A percentile compares a stretch with the other conserved stretches of the same genome.
Conservation (phyloP, 1,140 invertebrate species). For the Marisa cornuarietis region DNA sequence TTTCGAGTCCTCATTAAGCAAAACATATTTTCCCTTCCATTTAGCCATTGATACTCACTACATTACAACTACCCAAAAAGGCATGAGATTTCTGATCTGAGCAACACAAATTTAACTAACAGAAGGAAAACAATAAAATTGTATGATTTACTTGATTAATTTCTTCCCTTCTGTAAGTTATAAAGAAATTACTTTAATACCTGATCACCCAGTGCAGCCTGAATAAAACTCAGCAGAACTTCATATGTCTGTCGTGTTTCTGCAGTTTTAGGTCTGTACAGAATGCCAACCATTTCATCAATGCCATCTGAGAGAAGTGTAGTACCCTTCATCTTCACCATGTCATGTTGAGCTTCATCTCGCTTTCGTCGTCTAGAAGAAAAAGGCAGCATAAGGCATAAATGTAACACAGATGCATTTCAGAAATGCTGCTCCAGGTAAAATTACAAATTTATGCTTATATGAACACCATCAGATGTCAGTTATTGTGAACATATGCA, state of each 20-base stretch:
- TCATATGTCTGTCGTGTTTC: conserved; percentile 98
- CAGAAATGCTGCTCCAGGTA: not conserved
- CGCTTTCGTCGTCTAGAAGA: conserved; percentile 65
- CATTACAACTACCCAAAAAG: not conserved
- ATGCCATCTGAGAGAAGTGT: conserved; percentile 87
- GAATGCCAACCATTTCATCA: conserved; percentile 91
- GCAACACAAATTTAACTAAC: no score
- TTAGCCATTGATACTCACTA: no score
- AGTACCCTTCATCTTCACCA: conserved; percentile 87
- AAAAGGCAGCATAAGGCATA: conserved; percentile 42
- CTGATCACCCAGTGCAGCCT: conserved; percentile 97
- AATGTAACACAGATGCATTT: not conserved
- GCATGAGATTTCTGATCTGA: no score
- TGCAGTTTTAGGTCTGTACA: conserved; percentile 96
- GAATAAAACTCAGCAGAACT: conserved; percentile 93
- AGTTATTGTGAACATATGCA: no score
- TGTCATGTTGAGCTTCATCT: conserved; percentile 91
- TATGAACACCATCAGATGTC: no score
- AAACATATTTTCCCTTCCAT: no score
- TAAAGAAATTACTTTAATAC: conserved; percentile 53
- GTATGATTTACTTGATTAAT: not conserved
- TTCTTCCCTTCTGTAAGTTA: not conserved
- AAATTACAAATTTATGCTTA: no score
- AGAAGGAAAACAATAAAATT: not conserved
- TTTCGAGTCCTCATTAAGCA: no score